Percentiles rank a stretch among this genome's conserved stretches.
Conservation (phyloP, 2,888 invertebrate genomes). For the Nomada ferruginata region DNA sequence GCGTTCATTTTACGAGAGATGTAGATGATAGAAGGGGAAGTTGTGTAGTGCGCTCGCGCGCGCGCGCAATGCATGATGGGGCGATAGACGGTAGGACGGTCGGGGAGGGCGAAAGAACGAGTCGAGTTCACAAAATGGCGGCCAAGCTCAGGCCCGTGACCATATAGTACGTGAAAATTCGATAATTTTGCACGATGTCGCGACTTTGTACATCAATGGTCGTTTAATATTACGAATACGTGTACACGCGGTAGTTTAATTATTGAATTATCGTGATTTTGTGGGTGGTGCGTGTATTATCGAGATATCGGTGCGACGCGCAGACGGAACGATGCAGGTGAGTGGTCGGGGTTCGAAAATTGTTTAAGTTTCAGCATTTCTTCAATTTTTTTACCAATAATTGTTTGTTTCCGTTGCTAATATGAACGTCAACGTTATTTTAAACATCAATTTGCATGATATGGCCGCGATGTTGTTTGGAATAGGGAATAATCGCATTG, state of each 20-base stretch:
- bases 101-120: conserved; percentile 77
- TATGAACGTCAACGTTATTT: conserved; percentile 46
- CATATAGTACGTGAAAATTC: conserved; percentile 82
- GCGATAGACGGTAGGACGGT: conserved; percentile 54
- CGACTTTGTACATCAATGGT: conserved; percentile 66
- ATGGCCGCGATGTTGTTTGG: conserved; percentile 80
- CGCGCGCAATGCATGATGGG: conserved; percentile 80
- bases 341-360: conserved; percentile 78
- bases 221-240: conserved; percentile 71
- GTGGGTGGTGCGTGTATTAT: conserved; percentile 67
- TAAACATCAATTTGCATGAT: conserved; percentile 61
- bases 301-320: conserved; percentile 80
- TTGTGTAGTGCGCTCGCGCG: conserved; percentile 61
- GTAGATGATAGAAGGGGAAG: conserved; percentile 8
- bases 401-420: conserved; percentile 61
- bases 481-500: conserved; percentile 78
- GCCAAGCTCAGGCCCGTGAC: conserved; percentile 79
- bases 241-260: conserved; percentile 62
- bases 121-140: conserved; percentile 83
- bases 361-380: conserved; percentile 65
- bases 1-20: conserved; percentile 26
- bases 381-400: conserved; percentile 58
- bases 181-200: conserved; percentile 79
- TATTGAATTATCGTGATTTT: conserved; percentile 64
- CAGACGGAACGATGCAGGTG: conserved; percentile 83